Conservation (phyloP, 2,888 invertebrate species). For the Drosophila silvestris region DNA sequence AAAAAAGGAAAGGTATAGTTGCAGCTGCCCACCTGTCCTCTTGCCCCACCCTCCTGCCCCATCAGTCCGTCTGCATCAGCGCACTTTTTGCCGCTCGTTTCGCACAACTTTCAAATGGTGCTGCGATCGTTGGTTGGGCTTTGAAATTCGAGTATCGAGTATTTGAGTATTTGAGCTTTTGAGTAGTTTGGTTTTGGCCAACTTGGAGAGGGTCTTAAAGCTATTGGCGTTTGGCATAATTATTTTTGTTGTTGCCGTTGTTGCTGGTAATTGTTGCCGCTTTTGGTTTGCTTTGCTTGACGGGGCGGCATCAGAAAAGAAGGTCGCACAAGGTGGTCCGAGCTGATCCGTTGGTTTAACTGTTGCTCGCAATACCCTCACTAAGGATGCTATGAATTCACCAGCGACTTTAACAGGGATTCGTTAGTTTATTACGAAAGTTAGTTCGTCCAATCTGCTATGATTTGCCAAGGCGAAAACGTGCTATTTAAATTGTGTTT, state of each 20-base stretch:
- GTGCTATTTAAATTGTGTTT: neutral
- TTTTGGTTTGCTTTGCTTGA: constrained; percentile 54
- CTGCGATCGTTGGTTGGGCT: constrained; percentile 54
- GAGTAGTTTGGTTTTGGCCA: constrained; percentile 39
- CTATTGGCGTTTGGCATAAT: constrained; percentile 76
- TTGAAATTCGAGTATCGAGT: constrained; percentile 65
- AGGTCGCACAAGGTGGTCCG: constrained; percentile 83
- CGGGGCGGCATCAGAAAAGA: constrained; percentile 75
- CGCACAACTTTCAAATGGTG: constrained; percentile 74
- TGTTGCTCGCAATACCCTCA: constrained; percentile 35
- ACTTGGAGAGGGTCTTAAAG: constrained; percentile 43
- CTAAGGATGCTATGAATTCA: constrained; percentile 2
- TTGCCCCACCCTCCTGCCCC: constrained; percentile 13
- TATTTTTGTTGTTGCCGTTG: constrained; percentile 53
- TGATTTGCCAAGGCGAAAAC: neutral
- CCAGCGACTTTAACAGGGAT: neutral
- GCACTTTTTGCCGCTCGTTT: constrained; percentile 58
- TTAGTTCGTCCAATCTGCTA: neutral
- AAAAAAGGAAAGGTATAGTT: constrained; percentile 60
- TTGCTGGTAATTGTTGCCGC: constrained; percentile 73
- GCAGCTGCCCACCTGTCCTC: constrained; percentile 43
- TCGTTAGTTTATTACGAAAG: neutral
- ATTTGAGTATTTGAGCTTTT: constrained; percentile 43
- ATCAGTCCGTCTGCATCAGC: neutral
- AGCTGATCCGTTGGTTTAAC: constrained; percentile 45